Evolutionary conservation across 2,888 invertebrate genomes (phyloP), one percentile per base, ranked within the genome.

Genomic region (Caenorhabditis zanzibari): DNA sequence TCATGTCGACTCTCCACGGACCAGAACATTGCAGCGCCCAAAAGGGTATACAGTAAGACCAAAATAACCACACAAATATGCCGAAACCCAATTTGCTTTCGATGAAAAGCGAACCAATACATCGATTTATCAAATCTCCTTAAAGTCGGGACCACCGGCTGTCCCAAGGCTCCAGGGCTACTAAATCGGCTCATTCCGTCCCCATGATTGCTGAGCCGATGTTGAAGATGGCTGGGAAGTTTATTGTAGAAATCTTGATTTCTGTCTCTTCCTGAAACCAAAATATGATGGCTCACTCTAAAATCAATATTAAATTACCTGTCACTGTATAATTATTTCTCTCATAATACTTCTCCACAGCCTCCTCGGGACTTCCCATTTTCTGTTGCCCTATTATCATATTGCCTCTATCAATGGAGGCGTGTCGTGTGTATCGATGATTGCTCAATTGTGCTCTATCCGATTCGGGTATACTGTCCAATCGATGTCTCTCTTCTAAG

Each of bases 21-120:
- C 69, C 85, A 87, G 54, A 88, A 88, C 41, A 88, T 44, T 28
- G 69, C 63, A 2, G 87, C 88, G 7, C 88, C 88, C 10, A 85
- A n/a, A 9, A 88, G 63, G 1, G 88, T 79, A 56, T 87, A 87
- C 22, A 75, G 28, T 0, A 86, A 38, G 16, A 87, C 77, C 32
- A 87, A 63, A 16, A 85, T 26, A 0, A 85, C 44, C 32, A 87
- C 75, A 24, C 75, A 77, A 26, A 88, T 73, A 44, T 88, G 88
- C 0, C 88, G 87, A 32, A 88, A 81, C n/a, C 87, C 87, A 35
- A 87, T 73, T 52, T 81, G 73, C 24, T 85, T 85, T 10, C 85
- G 82, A 64, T 85, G 82, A 28, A 83, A 82, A 1, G 87, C 85
- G 22, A 88, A 79, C 81, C 83, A 88, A 66, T 88, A 88, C 72